Evolutionary conservation across 2,888 invertebrate genomes (phyloP).

Genomic region (Clepsis dumicolana): DNA sequence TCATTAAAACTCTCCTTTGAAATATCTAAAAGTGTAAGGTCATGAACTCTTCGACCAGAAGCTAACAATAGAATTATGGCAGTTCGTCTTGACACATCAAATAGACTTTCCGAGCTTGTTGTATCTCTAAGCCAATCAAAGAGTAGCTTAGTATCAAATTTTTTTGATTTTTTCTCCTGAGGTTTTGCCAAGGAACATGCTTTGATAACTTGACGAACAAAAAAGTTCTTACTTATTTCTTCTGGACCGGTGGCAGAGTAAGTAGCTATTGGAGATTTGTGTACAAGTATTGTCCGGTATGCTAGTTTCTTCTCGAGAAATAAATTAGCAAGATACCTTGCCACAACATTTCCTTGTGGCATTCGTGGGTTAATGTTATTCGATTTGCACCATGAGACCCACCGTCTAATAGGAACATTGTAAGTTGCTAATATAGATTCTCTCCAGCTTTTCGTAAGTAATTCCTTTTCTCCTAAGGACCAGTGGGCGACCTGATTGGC

Average conservation of each 20-base stretch:
- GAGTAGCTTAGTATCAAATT: conserved; percentile 1
- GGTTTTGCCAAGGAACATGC: conserved; percentile 23
- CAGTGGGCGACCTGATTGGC: not conserved
- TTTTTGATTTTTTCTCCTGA: conserved; percentile 7
- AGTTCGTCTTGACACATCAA: conserved; percentile 3
- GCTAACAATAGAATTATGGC: conserved; percentile 40
- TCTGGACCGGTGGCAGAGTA: not conserved
- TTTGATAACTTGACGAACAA: conserved; percentile 35
- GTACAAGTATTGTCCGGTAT: conserved; percentile 34
- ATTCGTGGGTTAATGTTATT: not conserved
- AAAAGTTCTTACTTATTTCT: not conserved
- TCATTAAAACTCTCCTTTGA: conserved; percentile 8
- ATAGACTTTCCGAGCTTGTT: not conserved
- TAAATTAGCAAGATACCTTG: conserved; percentile 35
- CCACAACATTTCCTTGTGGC: conserved; percentile 30
- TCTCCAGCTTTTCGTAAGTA: conserved; percentile 7
- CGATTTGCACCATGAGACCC: not conserved
- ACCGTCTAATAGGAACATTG: not conserved
- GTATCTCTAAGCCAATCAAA: not conserved
- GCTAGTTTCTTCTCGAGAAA: conserved; percentile 15
- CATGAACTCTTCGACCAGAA: conserved; percentile 45
- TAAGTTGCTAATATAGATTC: conserved; percentile 3
- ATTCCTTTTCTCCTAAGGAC: not conserved
- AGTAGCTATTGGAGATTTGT: conserved; percentile 42
- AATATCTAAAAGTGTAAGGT: conserved; percentile 37